These are phyloP conservation scores for Setophaga coronata DNA, from an alignment of 2,113 vertebrate species.

Conservation along the genomic window DNA sequence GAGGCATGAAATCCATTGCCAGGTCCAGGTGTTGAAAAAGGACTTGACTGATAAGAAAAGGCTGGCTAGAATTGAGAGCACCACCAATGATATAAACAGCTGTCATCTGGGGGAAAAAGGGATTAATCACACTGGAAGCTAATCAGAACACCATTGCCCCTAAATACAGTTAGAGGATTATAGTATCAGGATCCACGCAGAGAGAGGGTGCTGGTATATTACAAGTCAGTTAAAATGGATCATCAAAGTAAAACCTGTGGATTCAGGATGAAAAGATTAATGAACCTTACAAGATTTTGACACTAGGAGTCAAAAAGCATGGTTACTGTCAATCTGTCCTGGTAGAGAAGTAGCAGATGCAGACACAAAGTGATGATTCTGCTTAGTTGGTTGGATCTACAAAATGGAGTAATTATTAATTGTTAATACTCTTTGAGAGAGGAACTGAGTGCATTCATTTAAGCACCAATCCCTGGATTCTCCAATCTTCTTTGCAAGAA, in stretches of 20 bases:
- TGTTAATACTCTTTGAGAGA: not conserved
- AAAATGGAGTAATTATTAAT: not conserved
- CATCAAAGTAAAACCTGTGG: not conserved
- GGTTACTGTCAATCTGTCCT: not conserved
- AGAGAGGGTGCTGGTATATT: not conserved
- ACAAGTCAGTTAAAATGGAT: not conserved
- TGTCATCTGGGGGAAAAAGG: not conserved
- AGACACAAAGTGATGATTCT: not conserved
- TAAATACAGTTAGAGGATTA: slow-evolving; percentile 2
- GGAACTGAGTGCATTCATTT: not conserved
- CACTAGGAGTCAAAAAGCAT: not conserved
- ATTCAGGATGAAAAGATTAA: not conserved
- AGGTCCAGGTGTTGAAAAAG: slow-evolving; percentile 57
- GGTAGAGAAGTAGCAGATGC: not conserved
- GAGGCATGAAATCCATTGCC: slow-evolving; percentile 53
- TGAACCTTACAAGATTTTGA: not conserved
- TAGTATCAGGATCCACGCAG: not conserved
- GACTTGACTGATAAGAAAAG: slow-evolving; percentile 50
- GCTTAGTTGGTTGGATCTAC: not conserved
- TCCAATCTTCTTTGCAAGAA: not conserved
- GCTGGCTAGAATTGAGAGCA: not conserved
- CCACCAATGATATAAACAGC: slow-evolving; percentile 53
- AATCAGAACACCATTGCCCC: slow-evolving; percentile 13
- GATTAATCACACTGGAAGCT: slow-evolving; percentile 43
- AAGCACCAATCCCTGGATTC: not conserved